phyloP scores from a whole-genome alignment of 2,888 invertebrate genomes.

The Rhamnusium bicolor region DNA sequence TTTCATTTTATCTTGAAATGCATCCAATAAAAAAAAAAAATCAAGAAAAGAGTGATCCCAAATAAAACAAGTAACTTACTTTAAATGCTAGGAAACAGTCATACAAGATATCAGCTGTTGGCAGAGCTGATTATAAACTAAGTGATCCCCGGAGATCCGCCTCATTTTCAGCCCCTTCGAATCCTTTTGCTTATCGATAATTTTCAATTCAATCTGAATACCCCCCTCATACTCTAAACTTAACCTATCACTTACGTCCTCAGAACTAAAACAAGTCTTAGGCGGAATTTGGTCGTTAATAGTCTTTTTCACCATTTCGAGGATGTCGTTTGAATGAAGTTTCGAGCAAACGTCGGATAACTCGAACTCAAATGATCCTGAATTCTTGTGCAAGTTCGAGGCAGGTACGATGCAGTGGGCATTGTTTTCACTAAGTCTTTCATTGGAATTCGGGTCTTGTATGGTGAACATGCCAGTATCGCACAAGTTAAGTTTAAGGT shows the following conservation, averaged over 20 bases:
- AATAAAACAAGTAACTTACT: constrained; percentile 17
- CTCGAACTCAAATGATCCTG: constrained; percentile 79
- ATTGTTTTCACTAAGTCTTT: constrained; percentile 24
- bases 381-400: constrained; percentile 64
- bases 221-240: constrained; percentile 76
- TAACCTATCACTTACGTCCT: constrained; percentile 64
- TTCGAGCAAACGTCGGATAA: constrained; percentile 86
- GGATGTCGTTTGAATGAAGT: constrained; percentile 84
- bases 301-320: constrained; percentile 85
- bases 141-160: constrained; percentile 89
- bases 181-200: constrained; percentile 79
- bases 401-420: constrained; percentile 37
- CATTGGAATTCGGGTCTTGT: constrained; percentile 2
- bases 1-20: too few relatives aligned
- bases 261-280: constrained; percentile 74
- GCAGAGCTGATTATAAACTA: constrained; percentile 90
- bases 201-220: constrained; percentile 88
- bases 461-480: constrained; percentile 37
- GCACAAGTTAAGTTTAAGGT: constrained; percentile 57
- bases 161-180: constrained; percentile 89
- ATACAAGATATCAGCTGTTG: constrained; percentile 90
- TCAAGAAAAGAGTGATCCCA: not conserved
- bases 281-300: constrained; percentile 87
- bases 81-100: constrained; percentile 76
- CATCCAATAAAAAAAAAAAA: too few relatives aligned